phyloP scores from a whole-genome alignment of 53 echinoderm and acorn worm species.

The Astropecten irregularis region DNA sequence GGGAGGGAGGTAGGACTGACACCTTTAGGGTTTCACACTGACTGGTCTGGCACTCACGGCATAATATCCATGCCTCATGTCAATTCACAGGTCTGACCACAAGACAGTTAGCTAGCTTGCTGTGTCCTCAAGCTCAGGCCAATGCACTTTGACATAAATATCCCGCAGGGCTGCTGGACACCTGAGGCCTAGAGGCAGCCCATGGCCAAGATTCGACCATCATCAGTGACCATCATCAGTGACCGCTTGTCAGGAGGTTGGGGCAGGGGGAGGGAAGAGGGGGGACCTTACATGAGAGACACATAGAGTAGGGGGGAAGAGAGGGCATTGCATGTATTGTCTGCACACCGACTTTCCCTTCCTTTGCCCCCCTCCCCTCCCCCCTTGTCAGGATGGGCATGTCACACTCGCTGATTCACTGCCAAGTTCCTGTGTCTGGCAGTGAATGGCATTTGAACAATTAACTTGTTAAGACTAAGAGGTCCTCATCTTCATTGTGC shows the following conservation, averaged over 20 bases:
- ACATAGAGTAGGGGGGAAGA: neutral
- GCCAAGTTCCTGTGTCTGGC: constrained; percentile 38
- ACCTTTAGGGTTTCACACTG: too few relatives aligned
- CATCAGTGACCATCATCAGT: too few relatives aligned
- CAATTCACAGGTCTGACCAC: constrained; percentile 24
- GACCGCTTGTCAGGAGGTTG: neutral
- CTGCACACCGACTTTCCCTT: neutral
- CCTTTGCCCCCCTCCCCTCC: neutral
- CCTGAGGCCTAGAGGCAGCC: too few relatives aligned
- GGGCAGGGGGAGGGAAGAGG: neutral
- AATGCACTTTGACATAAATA: neutral
- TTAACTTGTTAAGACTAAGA: constrained; percentile 45
- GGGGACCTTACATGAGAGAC: neutral
- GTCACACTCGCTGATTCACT: constrained; percentile 13
- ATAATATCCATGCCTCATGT: too few relatives aligned
- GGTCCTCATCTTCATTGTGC: constrained; percentile 1
- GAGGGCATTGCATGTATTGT: neutral
- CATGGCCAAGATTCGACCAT: too few relatives aligned
- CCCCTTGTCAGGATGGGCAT: constrained; percentile 3
- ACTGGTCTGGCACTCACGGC: too few relatives aligned
- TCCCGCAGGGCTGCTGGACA: neutral
- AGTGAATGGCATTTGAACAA: constrained; percentile 20
- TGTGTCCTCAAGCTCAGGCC: constrained; percentile 4
- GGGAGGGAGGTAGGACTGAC: too few relatives aligned
- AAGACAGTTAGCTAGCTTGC: neutral